Conservation (phyloP, 2,113 vertebrate species). For the Trochalopteron elliotii region DNA sequence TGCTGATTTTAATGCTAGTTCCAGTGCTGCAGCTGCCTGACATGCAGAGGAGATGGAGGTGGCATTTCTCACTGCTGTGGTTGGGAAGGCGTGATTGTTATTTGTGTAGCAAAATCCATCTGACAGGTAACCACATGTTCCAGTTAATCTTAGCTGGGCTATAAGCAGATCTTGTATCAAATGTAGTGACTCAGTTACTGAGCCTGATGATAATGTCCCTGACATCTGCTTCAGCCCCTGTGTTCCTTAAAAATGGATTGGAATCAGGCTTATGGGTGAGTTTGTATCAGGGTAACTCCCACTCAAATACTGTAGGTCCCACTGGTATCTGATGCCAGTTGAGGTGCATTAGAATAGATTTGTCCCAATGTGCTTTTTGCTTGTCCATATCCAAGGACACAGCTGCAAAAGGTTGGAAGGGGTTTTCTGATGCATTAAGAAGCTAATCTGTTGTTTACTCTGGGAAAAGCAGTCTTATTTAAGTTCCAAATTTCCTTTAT, state of each 20-base stretch:
- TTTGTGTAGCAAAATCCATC: not conserved
- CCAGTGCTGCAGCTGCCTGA: not conserved
- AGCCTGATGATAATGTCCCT: not conserved
- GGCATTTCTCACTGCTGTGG: not conserved
- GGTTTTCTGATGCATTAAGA: not conserved
- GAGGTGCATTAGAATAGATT: not conserved
- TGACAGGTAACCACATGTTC: slow-evolving; percentile 25
- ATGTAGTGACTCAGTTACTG: not conserved
- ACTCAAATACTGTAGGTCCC: not conserved
- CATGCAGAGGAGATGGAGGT: not conserved
- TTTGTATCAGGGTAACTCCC: not conserved
- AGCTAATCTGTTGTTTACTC: slow-evolving; percentile 21
- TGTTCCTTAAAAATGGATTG: not conserved
- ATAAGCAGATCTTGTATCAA: not conserved
- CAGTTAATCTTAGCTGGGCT: slow-evolving; percentile 19
- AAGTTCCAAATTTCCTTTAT: not conserved
- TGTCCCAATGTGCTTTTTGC: not conserved
- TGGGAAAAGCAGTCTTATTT: not conserved
- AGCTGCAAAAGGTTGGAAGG: not conserved
- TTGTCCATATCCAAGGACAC: not conserved
- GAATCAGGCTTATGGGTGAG: not conserved
- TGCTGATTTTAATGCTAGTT: not conserved
- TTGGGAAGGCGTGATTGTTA: not conserved
- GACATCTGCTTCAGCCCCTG: not conserved
- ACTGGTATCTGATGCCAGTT: not conserved